Evolutionary conservation across 2,797 vertebrate genomes (phyloP), one percentile per base, ranked within the genome.

Genomic region (Erithacus rubecula): DNA sequence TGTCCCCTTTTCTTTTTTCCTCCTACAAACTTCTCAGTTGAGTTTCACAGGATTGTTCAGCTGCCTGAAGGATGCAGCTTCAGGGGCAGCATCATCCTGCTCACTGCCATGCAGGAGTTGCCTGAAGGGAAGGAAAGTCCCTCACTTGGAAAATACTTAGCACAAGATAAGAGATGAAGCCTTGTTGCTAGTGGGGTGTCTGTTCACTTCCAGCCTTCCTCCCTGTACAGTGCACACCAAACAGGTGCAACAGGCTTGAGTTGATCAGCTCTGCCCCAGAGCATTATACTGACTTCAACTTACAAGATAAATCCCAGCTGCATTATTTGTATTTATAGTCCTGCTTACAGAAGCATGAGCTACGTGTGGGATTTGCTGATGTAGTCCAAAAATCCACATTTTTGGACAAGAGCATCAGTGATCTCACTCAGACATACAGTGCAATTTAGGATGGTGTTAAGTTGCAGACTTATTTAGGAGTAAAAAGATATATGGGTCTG

Each of bases 301-400:
- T 86, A 84, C 56, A 90, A 74, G 93, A 94, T 93, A 96, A 96
- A 97, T 93, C 93, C 91, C 91, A 96, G 91, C 93, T 94, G 95
- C 81, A 51, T 96, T 95, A 91, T 87, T 94, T 91, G 90, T 96
- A 97, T 96, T 95, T 96, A 96, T 96, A 95, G 96, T 84, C 93
- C 94, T 93, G 94, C 94, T 96, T 96, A 97, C 67, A 95, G 87
- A 96, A 94, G 94, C 93, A 94, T 37, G 80, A 97, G 86, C 70
- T 93, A 95, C 74, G 4, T 88, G 91, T 88, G 56, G 87, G 89
- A 97, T 95, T 93, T 94, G 95, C 95, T 96, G 95, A 95, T 94
- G 80, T 67, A 78, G 91, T 88, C 79, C 70, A 93, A 97, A 97
- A 96, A 96, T 91, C 89, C 90, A 93, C 91, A 94, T 92, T 94